These are phyloP conservation scores for Argyra leucocephala DNA, from an alignment of 2,888 invertebrate genomes.

Conservation along the genomic window DNA sequence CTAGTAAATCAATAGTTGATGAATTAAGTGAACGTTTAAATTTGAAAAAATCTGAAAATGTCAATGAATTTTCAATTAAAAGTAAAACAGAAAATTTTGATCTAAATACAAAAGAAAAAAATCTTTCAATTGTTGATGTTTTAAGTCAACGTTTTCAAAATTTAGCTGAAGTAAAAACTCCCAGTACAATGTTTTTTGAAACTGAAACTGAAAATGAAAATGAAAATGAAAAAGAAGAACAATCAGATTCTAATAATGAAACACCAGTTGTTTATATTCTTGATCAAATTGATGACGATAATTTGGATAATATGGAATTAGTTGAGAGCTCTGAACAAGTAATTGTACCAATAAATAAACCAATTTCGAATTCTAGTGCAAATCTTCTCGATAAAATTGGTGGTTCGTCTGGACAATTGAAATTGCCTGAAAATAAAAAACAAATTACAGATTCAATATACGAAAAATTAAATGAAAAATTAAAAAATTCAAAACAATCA, in stretches of 20 bases:
- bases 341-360: conserved; percentile 5
- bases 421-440: background rate
- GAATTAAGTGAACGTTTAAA: conserved; percentile 11
- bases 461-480: background rate
- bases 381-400: background rate
- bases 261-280: conserved; percentile 2
- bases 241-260: conserved; percentile 9
- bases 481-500: background rate
- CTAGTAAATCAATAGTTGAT: conserved; percentile 16
- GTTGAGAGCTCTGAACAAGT: conserved; percentile 8
- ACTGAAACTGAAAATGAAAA: conserved; percentile 13
- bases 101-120: background rate
- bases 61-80: background rate
- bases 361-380: background rate
- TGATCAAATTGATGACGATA: conserved; percentile 9
- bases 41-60: background rate
- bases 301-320: conserved; percentile 7
- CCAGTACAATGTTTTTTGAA: conserved; percentile 15
- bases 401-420: background rate
- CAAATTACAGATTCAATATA: background rate
- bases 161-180: conserved; percentile 17
- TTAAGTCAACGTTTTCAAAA: conserved; percentile 31
- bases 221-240: conserved; percentile 22
- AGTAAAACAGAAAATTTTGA: conserved; percentile 16
- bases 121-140: conserved; percentile 31